Percentiles rank a stretch among this genome's conserved stretches.
Evolutionary conservation across 2,888 invertebrate species (phyloP).

Genomic region (Urechis unicinctus): DNA sequence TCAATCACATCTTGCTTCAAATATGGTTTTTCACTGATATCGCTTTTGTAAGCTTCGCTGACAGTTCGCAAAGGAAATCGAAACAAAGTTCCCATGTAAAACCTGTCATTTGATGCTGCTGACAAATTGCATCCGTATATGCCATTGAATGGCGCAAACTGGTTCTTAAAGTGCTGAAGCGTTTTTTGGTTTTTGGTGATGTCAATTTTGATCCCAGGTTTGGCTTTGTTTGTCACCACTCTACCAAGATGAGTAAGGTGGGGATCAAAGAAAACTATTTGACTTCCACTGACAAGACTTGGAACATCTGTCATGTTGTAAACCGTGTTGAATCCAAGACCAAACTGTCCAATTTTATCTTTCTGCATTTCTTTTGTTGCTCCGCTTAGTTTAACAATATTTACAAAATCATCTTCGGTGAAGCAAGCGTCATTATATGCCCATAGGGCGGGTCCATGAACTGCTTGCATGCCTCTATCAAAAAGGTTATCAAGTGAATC

Average conservation of each 20-base stretch:
- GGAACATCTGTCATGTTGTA: constrained; percentile 46
- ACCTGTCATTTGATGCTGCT: not conserved
- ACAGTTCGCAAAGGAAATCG: constrained; percentile 24
- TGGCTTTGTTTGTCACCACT: constrained; percentile 12
- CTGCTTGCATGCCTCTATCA: constrained; percentile 26
- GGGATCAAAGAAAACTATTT: constrained; percentile 40
- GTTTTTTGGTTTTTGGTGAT: constrained; percentile 18
- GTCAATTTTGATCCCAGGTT: constrained; percentile 27
- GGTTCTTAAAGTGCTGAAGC: constrained; percentile 23
- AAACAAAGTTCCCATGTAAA: constrained; percentile 24
- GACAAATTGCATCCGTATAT: constrained; percentile 25
- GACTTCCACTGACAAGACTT: constrained; percentile 31
- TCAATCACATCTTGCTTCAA: constrained; percentile 23
- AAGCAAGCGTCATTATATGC: constrained; percentile 34
- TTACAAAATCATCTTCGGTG: constrained; percentile 29
- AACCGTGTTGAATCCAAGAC: constrained; percentile 42
- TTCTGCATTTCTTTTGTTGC: constrained; percentile 29
- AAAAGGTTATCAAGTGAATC: constrained; percentile 22
- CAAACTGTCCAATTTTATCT: constrained; percentile 38
- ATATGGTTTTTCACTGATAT: constrained; percentile 29
- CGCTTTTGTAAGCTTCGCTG: constrained; percentile 19
- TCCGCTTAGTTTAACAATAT: constrained; percentile 31
- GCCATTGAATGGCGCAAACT: constrained; percentile 31
- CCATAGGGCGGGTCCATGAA: constrained; percentile 38
- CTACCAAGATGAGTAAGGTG: constrained; percentile 29